A percentile compares a stretch with the other conserved stretches of the same genome.
Conservation (phyloP, 2,888 invertebrate genomes). For the Drosophila crucigera region DNA sequence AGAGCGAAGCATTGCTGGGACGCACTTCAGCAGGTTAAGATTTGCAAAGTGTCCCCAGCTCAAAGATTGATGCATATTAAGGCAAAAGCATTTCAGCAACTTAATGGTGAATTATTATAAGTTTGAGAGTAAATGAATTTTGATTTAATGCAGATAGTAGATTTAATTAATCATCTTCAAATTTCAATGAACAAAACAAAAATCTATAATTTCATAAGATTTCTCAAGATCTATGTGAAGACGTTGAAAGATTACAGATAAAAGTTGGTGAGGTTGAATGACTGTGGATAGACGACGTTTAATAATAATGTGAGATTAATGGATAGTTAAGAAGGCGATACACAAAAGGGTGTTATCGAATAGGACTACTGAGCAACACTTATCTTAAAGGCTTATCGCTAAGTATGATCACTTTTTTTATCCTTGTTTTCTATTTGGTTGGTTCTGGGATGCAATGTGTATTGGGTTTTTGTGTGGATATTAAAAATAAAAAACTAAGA, state of each 20-base stretch:
- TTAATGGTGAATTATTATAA: not conserved
- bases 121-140: not conserved
- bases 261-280: not conserved
- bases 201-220: not conserved
- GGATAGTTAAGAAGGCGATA: not conserved
- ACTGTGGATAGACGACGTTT: not conserved
- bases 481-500: not conserved
- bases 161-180: not conserved
- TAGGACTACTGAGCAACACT: not conserved
- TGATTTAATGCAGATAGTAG: not conserved
- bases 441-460: not conserved
- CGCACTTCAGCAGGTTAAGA: slow-evolving; percentile 21
- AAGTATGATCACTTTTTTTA: not conserved
- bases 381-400: not conserved
- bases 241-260: not conserved
- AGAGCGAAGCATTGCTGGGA: slow-evolving; percentile 1
- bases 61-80: not conserved
- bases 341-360: no score
- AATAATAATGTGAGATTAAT: not conserved
- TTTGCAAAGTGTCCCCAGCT: not conserved
- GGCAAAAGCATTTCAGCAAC: not conserved
- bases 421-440: not conserved
- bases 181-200: not conserved
- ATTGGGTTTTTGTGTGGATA: not conserved
- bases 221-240: not conserved